Evolutionary conservation across 2,888 invertebrate species (phyloP).

Genomic region (Andrena praecox): DNA sequence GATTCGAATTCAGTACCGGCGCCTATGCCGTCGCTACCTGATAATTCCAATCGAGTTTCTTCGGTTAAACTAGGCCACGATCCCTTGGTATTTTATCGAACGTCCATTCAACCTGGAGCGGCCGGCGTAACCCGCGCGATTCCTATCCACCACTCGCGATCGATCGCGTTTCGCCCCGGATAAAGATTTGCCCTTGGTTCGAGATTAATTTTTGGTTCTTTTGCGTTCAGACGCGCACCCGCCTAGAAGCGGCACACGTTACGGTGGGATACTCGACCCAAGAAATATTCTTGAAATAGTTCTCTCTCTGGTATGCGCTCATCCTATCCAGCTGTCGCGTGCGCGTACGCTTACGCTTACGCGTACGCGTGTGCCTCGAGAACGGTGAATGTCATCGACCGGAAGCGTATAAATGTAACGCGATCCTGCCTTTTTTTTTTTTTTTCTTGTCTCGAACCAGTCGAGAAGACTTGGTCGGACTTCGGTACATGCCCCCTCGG

Average conservation of each 20-base stretch:
- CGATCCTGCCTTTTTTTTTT: slow-evolving; percentile 63
- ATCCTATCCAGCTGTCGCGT: slow-evolving; percentile 6
- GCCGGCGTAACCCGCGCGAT: too few relatives aligned
- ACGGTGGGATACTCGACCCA: background rate
- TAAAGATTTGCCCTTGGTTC: too few relatives aligned
- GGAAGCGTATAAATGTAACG: slow-evolving; percentile 79
- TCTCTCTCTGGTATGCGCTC: background rate
- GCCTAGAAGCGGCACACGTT: too few relatives aligned
- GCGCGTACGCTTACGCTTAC: slow-evolving; percentile 3
- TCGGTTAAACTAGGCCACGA: slow-evolving; percentile 2
- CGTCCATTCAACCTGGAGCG: background rate
- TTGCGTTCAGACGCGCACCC: too few relatives aligned
- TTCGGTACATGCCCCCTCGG: background rate
- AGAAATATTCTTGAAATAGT: slow-evolving; percentile 4
- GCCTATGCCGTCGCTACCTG: slow-evolving; percentile 1
- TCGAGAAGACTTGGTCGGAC: background rate
- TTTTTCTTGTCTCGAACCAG: slow-evolving; percentile 12
- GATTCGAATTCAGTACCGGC: background rate
- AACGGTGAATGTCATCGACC: slow-evolving; percentile 68
- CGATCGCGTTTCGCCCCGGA: too few relatives aligned
- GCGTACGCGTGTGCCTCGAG: slow-evolving; percentile 33
- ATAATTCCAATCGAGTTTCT: slow-evolving; percentile 2
- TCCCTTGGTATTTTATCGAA: background rate
- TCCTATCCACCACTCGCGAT: too few relatives aligned
- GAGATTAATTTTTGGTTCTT: too few relatives aligned